Evolutionary conservation across 2,113 vertebrate genomes (phyloP).

Genomic region (Piaya cayana): DNA sequence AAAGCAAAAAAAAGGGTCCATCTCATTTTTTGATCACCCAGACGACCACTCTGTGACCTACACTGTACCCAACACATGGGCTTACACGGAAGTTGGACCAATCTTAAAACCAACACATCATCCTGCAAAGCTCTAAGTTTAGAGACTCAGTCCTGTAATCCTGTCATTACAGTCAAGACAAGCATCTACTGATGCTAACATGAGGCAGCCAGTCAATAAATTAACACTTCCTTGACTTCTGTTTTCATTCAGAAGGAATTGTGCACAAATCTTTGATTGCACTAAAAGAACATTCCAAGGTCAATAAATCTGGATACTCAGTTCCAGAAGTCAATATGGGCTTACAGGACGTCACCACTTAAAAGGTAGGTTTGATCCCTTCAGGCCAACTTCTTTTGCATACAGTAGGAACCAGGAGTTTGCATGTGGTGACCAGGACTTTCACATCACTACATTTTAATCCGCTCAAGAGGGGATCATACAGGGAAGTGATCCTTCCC

Average conservation of each 20-base stretch:
- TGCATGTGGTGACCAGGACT: slow-evolving; percentile 30
- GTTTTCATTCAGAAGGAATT: not conserved
- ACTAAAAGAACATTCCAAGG: not conserved
- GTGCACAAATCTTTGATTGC: not conserved
- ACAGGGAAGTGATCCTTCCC: slow-evolving; percentile 38
- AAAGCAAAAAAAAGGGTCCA: not conserved
- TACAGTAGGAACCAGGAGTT: not conserved
- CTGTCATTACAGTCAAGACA: not conserved
- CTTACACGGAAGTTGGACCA: not conserved
- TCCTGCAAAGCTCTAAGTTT: not conserved
- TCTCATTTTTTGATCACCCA: not conserved
- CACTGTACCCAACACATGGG: not conserved
- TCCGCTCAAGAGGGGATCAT: slow-evolving; percentile 50
- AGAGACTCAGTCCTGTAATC: not conserved
- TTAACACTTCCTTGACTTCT: not conserved
- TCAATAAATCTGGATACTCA: not conserved
- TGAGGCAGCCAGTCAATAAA: not conserved
- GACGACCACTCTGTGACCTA: not conserved
- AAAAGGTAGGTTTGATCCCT: not conserved
- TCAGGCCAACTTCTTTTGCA: not conserved
- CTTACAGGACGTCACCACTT: not conserved
- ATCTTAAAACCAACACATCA: not conserved
- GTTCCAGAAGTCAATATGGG: not conserved
- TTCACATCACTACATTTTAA: slow-evolving; percentile 37
- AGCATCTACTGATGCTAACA: not conserved